Conservation (phyloP, 92 coral and sea anemone genomes). For the Galaxea fascicularis region DNA sequence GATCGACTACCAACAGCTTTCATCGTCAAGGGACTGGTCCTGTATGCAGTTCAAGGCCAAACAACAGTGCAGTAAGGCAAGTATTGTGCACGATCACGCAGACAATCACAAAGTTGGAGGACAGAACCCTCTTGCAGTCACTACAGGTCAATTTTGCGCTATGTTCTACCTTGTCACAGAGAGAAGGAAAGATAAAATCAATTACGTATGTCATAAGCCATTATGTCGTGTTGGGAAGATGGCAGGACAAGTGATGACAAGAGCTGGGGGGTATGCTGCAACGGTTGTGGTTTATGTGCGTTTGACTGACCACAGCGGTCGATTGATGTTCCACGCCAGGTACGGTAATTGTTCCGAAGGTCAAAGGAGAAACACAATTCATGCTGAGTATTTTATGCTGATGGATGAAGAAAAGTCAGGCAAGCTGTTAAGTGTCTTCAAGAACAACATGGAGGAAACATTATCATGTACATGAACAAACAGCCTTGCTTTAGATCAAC, state of each 20-base stretch:
- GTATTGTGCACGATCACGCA: slow-evolving; percentile 29
- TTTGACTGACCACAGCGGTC: not conserved
- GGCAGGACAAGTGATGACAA: not conserved
- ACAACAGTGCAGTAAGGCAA: slow-evolving; percentile 5
- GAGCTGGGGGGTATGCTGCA: not conserved
- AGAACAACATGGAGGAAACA: slow-evolving; percentile 20
- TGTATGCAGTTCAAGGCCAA: not conserved
- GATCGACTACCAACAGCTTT: not conserved
- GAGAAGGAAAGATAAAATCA: not conserved
- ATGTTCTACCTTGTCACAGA: slow-evolving; percentile 47
- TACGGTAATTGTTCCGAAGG: slow-evolving; percentile 41
- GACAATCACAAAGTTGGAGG: slow-evolving; percentile 44
- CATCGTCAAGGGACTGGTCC: slow-evolving; percentile 1
- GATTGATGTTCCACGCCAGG: slow-evolving; percentile 45
- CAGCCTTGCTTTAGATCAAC: slow-evolving; percentile 49
- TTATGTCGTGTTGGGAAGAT: slow-evolving; percentile 8
- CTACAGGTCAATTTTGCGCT: slow-evolving; percentile 37
- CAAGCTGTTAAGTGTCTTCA: slow-evolving; percentile 5
- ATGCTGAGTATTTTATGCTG: slow-evolving; percentile 48
- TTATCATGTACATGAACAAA: slow-evolving; percentile 33
- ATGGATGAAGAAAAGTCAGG: slow-evolving; percentile 31
- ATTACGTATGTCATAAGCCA: not conserved
- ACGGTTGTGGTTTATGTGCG: slow-evolving; percentile 47
- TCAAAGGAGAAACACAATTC: slow-evolving; percentile 15
- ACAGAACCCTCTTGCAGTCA: slow-evolving; percentile 30